A percentile compares a stretch with the other conserved stretches of the same genome.
These are phyloP conservation scores for Neolamprologus sp. DNA, from an alignment of 2,113 vertebrate species.

Conservation along the genomic window DNA sequence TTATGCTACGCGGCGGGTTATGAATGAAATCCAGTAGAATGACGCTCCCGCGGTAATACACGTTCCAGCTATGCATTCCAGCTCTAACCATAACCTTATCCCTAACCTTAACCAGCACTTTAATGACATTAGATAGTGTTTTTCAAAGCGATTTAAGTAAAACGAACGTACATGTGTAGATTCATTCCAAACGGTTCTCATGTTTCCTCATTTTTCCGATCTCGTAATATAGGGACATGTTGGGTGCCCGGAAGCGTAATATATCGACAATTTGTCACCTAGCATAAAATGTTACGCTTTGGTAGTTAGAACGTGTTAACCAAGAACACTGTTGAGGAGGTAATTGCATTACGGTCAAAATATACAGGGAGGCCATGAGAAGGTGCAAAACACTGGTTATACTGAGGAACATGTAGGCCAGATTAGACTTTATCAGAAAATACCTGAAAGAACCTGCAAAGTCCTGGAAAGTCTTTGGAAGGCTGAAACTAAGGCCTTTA, in stretches of 20 bases:
- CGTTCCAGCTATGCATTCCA: neutral
- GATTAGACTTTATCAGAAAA: neutral
- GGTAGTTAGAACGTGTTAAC: neutral
- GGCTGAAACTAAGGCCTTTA: neutral
- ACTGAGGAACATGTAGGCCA: neutral
- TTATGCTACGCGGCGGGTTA: fast-evolving
- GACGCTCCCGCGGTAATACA: fast-evolving
- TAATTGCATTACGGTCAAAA: neutral
- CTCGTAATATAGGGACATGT: neutral
- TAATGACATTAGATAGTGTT: neutral
- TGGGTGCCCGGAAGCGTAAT: neutral
- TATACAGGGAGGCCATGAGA: neutral
- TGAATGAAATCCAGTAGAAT: neutral
- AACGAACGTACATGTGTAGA: neutral
- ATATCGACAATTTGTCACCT: fast-evolving
- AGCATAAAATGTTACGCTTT: neutral
- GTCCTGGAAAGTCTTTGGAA: neutral
- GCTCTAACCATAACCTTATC: neutral
- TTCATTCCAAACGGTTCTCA: neutral
- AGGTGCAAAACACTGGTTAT: neutral
- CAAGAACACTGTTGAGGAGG: neutral
- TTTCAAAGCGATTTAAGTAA: neutral
- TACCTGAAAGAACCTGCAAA: neutral
- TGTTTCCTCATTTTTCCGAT: neutral
- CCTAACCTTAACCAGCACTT: neutral